Conservation (phyloP, 2,797 vertebrate species). For the Odontamblyopus rebecca region DNA sequence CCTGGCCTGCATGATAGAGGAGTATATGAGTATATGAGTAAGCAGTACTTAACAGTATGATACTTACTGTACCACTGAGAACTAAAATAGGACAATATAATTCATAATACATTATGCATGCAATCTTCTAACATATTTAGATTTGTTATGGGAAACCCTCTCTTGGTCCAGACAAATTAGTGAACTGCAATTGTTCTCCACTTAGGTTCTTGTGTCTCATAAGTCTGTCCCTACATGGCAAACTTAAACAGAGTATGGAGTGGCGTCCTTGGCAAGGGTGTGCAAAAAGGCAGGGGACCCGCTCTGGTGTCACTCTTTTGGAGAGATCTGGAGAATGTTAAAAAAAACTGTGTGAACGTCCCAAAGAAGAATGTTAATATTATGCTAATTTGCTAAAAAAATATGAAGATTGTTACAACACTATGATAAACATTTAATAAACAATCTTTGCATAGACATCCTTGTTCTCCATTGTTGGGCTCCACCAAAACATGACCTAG, state of each 20-base stretch:
- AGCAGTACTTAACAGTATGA: background rate
- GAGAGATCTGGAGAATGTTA: slow-evolving; percentile 45
- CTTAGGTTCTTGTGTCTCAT: slow-evolving; percentile 34
- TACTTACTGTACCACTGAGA: background rate
- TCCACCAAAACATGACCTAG: slow-evolving; percentile 44
- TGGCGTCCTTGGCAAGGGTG: slow-evolving; percentile 66
- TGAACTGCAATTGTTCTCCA: background rate
- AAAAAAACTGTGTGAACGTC: slow-evolving; percentile 40
- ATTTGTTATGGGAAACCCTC: slow-evolving; percentile 9
- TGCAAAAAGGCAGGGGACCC: slow-evolving; percentile 58
- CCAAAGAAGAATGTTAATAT: too few species aligned
- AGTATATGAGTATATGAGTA: background rate
- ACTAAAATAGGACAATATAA: background rate
- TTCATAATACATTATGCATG: background rate
- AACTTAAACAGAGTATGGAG: slow-evolving; percentile 57
- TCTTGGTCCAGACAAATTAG: background rate
- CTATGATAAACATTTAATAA: background rate
- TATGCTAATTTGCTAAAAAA: slow-evolving; percentile 28
- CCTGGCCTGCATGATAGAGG: slow-evolving; percentile 31
- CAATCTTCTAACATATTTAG: background rate
- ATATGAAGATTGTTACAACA: slow-evolving; percentile 47
- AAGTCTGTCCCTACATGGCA: slow-evolving; percentile 68
- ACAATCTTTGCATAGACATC: background rate
- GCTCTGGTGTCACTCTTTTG: slow-evolving; percentile 49
- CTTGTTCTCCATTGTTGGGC: background rate